Base-by-base conservation (phyloP, 2,888 invertebrate genomes). In the Caenorhabditis sp. region DNA sequence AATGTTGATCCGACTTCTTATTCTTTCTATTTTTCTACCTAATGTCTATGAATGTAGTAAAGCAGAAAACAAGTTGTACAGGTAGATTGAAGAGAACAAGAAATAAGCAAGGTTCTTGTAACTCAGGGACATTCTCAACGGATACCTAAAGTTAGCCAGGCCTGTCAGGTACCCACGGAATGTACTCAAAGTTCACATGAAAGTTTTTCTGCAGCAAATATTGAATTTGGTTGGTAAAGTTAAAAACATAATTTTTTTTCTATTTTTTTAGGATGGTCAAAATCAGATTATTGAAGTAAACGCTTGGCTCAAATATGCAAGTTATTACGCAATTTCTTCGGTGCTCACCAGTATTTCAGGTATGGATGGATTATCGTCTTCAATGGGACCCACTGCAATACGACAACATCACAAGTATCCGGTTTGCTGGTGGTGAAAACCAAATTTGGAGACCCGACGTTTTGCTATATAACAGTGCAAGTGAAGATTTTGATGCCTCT, bases 281-380 rank as follows among this genome's bases (percentile, higher is more conserved):
- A 88, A 89, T 50, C 89, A 89, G 44, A 87, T 89, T 0, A 88
- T 89, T 28, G 89, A 89, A 65, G 74, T 89, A 15, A 89, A 89
- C 55, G 89, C 89, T 2, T 89, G 89, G 89, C 69, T 89, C n/a
- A 85, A 86, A 86, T 89, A 80, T 76, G 89, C 88, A 47, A 51
- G 53, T 51, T 9, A 15, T 11, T 15, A 22, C 18, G 2, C 32
- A 32, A 44, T 18, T 28, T 50, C 56, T 44, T 37, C 13, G 1
- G 0, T 62, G 18, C 26, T 9, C 55, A 8, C 1, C 32, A 0
- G 9, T 24, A 18, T 56, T 65, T 37, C 53, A 87, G 87, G 81
- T 85, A n/a, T 88, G 88, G 88, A 77, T 80, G 62, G 88, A 88
- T 68, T 88, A 88, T 51, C 83, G 88, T 8, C 55, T 88, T 9